Evolutionary conservation across 2,797 vertebrate species (phyloP).

Genomic region (Semaprochilodus insignis): DNA sequence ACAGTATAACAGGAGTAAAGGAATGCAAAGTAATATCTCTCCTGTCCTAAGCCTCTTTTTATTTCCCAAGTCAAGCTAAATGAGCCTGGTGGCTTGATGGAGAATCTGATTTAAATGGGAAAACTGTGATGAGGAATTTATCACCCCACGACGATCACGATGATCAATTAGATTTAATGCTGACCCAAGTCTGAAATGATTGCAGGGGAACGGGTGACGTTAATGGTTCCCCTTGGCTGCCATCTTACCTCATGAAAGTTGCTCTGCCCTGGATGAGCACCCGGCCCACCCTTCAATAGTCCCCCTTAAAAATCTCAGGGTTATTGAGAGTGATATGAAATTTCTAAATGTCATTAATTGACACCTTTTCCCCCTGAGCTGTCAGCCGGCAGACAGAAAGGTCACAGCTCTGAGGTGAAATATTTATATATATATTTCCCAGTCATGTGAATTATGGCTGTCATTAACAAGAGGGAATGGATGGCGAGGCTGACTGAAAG

Average conservation of each 20-base stretch:
- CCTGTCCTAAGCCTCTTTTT: background rate
- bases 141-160: slow-evolving; percentile 68
- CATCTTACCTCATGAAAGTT: slow-evolving; percentile 55
- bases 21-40: slow-evolving; percentile 3
- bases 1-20: background rate
- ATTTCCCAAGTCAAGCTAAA: slow-evolving; percentile 4
- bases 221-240: slow-evolving; percentile 67
- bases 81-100: slow-evolving; percentile 39
- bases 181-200: slow-evolving; percentile 71
- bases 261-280: slow-evolving; percentile 25
- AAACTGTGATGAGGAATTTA: slow-evolving; percentile 66
- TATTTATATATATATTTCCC: slow-evolving; percentile 76
- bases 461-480: slow-evolving; percentile 80
- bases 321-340: slow-evolving; percentile 82
- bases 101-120: slow-evolving; percentile 58
- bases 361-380: slow-evolving; percentile 81
- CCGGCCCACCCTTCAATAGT: slow-evolving; percentile 56
- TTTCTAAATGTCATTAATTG: slow-evolving; percentile 87
- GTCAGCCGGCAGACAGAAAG: slow-evolving; percentile 81
- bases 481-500: slow-evolving; percentile 78
- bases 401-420: slow-evolving; percentile 77
- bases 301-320: slow-evolving; percentile 77
- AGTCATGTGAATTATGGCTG: slow-evolving; percentile 80
- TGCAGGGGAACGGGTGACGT: slow-evolving; percentile 71
- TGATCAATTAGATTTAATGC: slow-evolving; percentile 73